A percentile compares a stretch with the other conserved stretches of the same genome.
phyloP scores from a whole-genome alignment of 2,888 invertebrate species.

The Gnatocerus cornutus region DNA sequence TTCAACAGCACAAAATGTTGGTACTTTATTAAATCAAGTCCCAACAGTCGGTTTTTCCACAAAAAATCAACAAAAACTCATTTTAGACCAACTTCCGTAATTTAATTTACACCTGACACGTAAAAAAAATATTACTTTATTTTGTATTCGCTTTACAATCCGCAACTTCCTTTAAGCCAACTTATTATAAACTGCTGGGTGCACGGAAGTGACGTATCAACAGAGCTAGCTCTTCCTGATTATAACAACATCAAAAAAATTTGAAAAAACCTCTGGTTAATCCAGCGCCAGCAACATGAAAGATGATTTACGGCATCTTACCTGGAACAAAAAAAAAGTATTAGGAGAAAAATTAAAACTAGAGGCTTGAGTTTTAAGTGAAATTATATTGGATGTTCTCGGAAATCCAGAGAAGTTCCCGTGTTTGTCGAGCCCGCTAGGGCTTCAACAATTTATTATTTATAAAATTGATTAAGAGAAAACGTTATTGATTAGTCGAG shows the following conservation, averaged over 20 bases:
- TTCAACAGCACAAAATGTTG: background rate
- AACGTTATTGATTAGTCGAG: background rate
- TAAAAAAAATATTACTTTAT: conserved; percentile 44
- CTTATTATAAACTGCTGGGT: conserved; percentile 28
- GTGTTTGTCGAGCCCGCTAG: background rate
- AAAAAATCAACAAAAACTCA: conserved; percentile 27
- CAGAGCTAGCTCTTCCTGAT: conserved; percentile 12
- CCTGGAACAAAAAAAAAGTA: conserved; percentile 29
- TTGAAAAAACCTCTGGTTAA: conserved; percentile 27
- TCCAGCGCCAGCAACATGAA: conserved; percentile 11
- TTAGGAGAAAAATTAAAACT: conserved; percentile 3
- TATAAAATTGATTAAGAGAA: conserved; percentile 1
- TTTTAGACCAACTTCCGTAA: conserved; percentile 38
- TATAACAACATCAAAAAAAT: conserved; percentile 17
- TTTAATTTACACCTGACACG: conserved; percentile 43
- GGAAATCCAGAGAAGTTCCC: background rate
- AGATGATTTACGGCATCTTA: conserved; percentile 32
- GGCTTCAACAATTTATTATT: conserved; percentile 3
- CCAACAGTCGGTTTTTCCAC: background rate
- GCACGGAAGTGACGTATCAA: conserved; percentile 26
- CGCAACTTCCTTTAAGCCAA: conserved; percentile 35
- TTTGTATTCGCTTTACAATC: conserved; percentile 35
- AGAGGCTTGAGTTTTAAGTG: too few relatives aligned
- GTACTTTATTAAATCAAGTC: background rate
- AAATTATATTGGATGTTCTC: too few relatives aligned